Conservation (phyloP, 2,888 invertebrate genomes). For the Phragmatobia fuliginosa region DNA sequence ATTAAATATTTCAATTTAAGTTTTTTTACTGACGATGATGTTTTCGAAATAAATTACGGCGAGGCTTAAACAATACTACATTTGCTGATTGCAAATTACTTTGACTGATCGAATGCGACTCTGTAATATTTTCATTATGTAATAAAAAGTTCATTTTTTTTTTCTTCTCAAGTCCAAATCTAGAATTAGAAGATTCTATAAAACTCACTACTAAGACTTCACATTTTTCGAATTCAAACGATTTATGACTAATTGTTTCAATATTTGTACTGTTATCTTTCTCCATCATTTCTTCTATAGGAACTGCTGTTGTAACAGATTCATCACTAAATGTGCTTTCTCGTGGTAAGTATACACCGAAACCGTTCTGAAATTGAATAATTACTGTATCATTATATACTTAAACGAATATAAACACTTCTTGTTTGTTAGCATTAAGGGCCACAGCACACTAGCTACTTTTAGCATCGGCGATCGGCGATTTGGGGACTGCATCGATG, state of each 20-base stretch:
- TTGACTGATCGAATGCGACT: neutral
- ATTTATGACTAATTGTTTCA: neutral
- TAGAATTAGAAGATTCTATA: neutral
- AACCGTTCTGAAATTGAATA: slow-evolving; percentile 69
- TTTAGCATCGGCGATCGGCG: no score
- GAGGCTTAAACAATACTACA: neutral
- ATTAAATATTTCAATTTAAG: neutral
- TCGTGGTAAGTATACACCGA: slow-evolving; percentile 75
- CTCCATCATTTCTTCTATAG: neutral
- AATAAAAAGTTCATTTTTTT: neutral
- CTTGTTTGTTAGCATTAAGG: no score
- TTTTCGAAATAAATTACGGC: neutral
- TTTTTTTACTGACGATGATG: neutral
- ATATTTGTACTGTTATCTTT: neutral
- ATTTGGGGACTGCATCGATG: no score
- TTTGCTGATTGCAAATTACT: neutral
- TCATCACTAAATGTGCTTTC: slow-evolving; percentile 32
- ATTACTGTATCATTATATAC: neutral
- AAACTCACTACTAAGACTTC: neutral
- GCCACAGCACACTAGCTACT: no score
- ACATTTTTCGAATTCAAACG: neutral
- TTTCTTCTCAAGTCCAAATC: neutral
- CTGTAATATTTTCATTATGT: neutral
- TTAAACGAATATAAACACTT: neutral
- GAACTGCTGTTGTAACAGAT: slow-evolving; percentile 59